These are phyloP conservation scores for Rallus limicola DNA, from an alignment of 2,113 vertebrate species.

Conservation along the genomic window DNA sequence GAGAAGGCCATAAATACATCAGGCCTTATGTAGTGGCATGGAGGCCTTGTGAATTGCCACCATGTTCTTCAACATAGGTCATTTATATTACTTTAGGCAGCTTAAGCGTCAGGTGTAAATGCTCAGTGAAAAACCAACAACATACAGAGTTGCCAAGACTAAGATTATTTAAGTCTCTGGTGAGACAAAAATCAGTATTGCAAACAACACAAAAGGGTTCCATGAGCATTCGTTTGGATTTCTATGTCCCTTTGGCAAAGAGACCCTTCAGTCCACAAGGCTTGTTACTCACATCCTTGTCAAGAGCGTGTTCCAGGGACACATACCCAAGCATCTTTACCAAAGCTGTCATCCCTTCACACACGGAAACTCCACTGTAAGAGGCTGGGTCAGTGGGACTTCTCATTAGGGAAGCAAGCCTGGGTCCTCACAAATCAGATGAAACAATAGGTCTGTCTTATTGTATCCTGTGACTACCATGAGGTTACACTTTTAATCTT, in stretches of 20 bases:
- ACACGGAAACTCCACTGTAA: background rate
- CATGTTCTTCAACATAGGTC: background rate
- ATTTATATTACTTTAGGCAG: background rate
- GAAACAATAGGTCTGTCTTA: background rate
- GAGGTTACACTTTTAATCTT: background rate
- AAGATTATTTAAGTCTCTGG: background rate
- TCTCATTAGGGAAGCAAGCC: background rate
- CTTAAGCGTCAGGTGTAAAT: background rate
- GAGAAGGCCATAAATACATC: background rate
- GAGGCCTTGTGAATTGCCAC: background rate
- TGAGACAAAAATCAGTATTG: background rate
- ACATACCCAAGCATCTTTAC: background rate
- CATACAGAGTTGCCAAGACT: background rate
- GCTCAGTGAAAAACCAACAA: background rate
- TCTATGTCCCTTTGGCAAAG: background rate
- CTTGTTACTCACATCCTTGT: no score
- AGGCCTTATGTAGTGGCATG: background rate
- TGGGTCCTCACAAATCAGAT: background rate
- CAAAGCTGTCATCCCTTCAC: background rate
- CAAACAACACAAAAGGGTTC: background rate
- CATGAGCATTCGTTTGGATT: background rate
- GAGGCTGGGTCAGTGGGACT: background rate
- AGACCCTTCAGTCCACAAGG: background rate
- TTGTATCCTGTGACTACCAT: accelerated
- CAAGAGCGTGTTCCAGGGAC: background rate